phyloP scores from a whole-genome alignment of 2,888 invertebrate species.

The Piscicola geometra region DNA sequence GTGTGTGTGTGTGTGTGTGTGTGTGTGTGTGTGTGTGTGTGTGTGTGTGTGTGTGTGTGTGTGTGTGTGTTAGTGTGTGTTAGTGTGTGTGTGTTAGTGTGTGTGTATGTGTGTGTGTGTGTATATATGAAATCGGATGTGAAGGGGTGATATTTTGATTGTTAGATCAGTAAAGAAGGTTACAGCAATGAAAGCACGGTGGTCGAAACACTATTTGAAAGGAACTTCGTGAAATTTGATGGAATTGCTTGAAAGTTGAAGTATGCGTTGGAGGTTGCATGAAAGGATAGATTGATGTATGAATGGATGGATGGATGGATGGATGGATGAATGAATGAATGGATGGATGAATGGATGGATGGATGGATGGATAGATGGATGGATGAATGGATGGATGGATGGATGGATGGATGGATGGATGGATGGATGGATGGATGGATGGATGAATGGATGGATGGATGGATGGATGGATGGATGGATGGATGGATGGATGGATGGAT shows the following conservation, averaged over 20 bases:
- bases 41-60: background rate
- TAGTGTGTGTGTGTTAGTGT: background rate
- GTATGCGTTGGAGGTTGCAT: too few species aligned
- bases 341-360: too few species aligned
- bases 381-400: background rate
- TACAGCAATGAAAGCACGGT: too few species aligned
- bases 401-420: background rate
- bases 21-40: background rate
- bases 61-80: background rate
- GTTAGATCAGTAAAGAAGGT: too few species aligned
- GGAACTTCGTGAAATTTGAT: too few species aligned
- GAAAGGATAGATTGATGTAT: too few species aligned
- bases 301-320: too few species aligned
- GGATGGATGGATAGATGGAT: background rate
- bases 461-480: background rate
- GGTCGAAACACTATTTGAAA: too few species aligned
- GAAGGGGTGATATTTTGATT: too few species aligned
- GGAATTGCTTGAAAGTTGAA: too few species aligned
- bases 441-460: background rate
- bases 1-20: background rate
- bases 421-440: background rate
- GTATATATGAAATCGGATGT: background rate
- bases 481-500: background rate
- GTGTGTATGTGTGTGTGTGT: background rate
- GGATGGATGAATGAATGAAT: too few species aligned